Evolutionary conservation across 2,888 invertebrate genomes (phyloP), one percentile per base, ranked within the genome.

Genomic region (Scelioninae gen. 1): DNA sequence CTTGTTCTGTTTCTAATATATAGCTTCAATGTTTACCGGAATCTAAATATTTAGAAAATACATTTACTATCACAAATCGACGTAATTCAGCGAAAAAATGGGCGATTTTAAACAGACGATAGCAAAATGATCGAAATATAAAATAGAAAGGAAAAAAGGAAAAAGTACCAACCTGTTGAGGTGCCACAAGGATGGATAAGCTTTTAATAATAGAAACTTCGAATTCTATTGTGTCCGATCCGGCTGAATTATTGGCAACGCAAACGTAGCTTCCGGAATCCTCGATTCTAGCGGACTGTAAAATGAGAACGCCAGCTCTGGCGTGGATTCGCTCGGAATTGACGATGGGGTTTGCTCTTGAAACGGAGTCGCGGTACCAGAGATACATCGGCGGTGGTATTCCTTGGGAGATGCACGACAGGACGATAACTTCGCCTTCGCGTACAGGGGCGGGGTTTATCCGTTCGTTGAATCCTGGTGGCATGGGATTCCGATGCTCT

Each of bases 211-310:
- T 90, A 68, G 91, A 89, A 78, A 92, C 92, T 84, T 92, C 92
- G 75, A 92, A 89, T 80, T 92, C 92, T 74, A 92, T 91, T 85
- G 92, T 89, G 87, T 92, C 92, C 63, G 91, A 96, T 31, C 98
- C 98, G 1, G 96, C 96, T 7, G 96, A 96, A 92, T 98, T 98
- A 93, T 97, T 97, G 74, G 97, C 96, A 94, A 96, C 96, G 93
- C 98, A 98, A 75, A 96, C 95, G 93, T 97, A 98, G 87, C 96
- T 95, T 62, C 98, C 98, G 76, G 96, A 95, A 92, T 98, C 98
- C 89, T 96, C 96, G 65, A 95, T 93, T 80, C 95, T 87, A 47
- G n/a, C n/a, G n/a, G n/a, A n/a, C n/a, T n/a, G n/a, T n/a, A n/a
- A n/a, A n/a, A n/a, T n/a, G n/a, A n/a, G n/a, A n/a, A n/a, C n/a